phyloP scores from a whole-genome alignment of 2,797 vertebrate species.

The Naso thynnoides region DNA sequence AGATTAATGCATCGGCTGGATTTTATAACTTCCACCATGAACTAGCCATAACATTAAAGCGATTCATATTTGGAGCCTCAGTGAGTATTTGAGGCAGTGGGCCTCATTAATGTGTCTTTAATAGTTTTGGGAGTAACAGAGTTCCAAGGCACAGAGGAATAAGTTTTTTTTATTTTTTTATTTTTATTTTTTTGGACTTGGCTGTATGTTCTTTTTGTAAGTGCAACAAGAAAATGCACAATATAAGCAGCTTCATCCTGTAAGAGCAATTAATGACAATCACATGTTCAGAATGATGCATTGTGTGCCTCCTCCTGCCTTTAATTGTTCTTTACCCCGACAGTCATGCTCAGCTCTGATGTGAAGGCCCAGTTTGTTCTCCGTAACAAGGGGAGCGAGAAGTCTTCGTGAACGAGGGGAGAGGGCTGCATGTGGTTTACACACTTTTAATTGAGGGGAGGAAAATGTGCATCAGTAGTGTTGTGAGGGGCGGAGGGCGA shows the following conservation, averaged over 20 bases:
- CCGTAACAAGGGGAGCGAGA: constrained; percentile 62
- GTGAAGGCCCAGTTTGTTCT: constrained; percentile 69
- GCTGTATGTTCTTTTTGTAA: not conserved
- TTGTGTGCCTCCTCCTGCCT: constrained; percentile 28
- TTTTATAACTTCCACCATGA: too few species aligned
- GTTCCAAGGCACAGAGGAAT: constrained; percentile 1
- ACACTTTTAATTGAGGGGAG: constrained; percentile 81
- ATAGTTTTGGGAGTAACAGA: not conserved
- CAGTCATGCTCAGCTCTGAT: constrained; percentile 38
- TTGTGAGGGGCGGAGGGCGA: constrained; percentile 72
- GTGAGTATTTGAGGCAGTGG: not conserved
- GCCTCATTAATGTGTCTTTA: constrained; percentile 5
- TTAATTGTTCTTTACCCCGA: constrained; percentile 34
- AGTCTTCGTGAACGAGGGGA: constrained; percentile 52
- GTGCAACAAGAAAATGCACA: constrained; percentile 20
- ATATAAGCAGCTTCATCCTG: constrained; percentile 9
- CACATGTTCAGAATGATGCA: constrained; percentile 31
- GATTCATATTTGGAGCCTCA: not conserved
- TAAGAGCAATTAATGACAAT: constrained; percentile 42
- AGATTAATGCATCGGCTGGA: not conserved
- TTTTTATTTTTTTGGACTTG: too few species aligned
- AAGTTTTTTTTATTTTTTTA: not conserved
- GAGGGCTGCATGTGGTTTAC: constrained; percentile 61
- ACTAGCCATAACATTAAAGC: too few species aligned
- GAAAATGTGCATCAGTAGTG: constrained; percentile 78